Base-by-base conservation (phyloP, 2,888 invertebrate genomes). In the Cryptops parisi region DNA sequence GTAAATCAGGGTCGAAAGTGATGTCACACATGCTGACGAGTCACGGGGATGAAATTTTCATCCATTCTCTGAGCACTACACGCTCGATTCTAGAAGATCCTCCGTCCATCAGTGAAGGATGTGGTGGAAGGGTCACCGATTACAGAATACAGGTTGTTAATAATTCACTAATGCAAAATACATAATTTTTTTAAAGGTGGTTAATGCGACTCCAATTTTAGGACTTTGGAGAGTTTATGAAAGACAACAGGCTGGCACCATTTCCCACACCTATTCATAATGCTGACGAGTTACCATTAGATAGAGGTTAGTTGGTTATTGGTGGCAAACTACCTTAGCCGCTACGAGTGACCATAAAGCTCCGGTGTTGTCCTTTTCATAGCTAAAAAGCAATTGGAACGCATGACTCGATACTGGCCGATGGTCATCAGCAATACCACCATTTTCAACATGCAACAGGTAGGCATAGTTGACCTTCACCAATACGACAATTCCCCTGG, bases 21-120 rank as follows among this genome's bases (percentile, higher is more conserved):
- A 85, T 90, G 24, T 91, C 91, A 1, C 96, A 96, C 70, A 79
- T 96, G 65, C 67, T 97, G 49, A 87, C 91, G 0, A 86, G 91
- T 9, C 93, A 96, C 62, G 93, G 91, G 1, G 93, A 93, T 0
- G 94, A 94, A 72, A 84, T 97, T 61, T 96, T 90, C 73, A 86
- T 97, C 58, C 94, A 96, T 59, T 85, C 89, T 0, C 72, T 96
- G 41, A 84, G 84, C 24, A 88, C 88, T 0, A 78, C 81, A 2
- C 63, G 91, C 38, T 84, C 87, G 41, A 82, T 89, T 2, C 76
- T 93, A 52, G 94, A 96, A 67, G 96, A 96, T 68, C 89, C 91
- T 1, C 94, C 94, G 0, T 88, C 93, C 0, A 86, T 96, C 49
- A 88, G 85, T 25, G 96, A 96, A 70, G 94, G 94, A 0, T 82